A percentile compares a stretch with the other conserved stretches of the same genome.
phyloP scores from a whole-genome alignment of 2,113 vertebrate species.

The Melierax canorus region DNA sequence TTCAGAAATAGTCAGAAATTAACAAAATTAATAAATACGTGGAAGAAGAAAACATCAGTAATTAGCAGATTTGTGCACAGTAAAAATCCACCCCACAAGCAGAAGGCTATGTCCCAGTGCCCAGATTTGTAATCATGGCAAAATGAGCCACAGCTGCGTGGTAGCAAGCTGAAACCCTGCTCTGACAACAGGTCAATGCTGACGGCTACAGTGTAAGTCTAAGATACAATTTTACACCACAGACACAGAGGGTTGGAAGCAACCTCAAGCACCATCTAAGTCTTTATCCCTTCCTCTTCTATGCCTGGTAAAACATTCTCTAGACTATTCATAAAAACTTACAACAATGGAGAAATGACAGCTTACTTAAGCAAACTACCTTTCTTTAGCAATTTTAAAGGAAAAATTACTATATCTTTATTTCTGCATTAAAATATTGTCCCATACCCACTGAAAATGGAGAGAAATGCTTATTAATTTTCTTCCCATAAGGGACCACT shows the following conservation, averaged over 20 bases:
- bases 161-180: not conserved
- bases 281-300: not conserved
- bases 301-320: not conserved
- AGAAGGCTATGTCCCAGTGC: not conserved
- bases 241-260: not conserved
- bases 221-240: not conserved
- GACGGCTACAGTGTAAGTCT: not conserved
- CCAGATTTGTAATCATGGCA: not conserved
- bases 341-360: rapidly evolving
- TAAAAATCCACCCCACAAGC: not conserved
- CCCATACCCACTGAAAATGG: not conserved
- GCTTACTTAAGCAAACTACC: not conserved
- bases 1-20: not conserved
- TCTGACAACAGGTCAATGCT: not conserved
- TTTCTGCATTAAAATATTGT: not conserved
- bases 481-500: not conserved
- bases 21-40: not conserved
- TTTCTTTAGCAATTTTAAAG: not conserved
- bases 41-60: not conserved
- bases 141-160: not conserved
- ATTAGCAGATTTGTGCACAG: not conserved
- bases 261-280: not conserved
- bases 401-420: not conserved
- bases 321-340: not conserved
- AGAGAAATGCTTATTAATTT: not conserved